Evolutionary conservation across 2,888 invertebrate species (phyloP).

Genomic region (Meganola albula): DNA sequence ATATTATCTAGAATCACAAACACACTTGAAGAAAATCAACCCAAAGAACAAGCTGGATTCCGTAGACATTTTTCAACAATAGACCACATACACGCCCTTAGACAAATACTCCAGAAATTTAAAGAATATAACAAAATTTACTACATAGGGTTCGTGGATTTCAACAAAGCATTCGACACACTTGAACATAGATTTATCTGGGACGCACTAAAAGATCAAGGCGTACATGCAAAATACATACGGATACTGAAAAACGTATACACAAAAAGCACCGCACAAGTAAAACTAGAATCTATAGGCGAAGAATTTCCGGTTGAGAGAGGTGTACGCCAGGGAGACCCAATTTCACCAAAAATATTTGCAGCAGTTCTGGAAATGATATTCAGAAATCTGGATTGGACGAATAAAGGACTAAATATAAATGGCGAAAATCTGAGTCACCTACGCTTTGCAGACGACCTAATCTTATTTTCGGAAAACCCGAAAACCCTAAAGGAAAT

Average conservation of each 20-base stretch:
- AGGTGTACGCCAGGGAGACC: conserved; percentile 21
- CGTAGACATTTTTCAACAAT: conserved; percentile 16
- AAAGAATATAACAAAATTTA: conserved; percentile 17
- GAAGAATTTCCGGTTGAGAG: conserved; percentile 14
- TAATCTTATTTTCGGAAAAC: not conserved
- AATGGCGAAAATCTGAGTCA: conserved; percentile 2
- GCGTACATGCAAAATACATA: conserved; percentile 20
- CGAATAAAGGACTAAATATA: not conserved
- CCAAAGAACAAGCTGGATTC: conserved; percentile 20
- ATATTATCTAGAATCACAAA: conserved; percentile 13
- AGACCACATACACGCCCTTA: conserved; percentile 20
- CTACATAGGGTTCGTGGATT: conserved; percentile 22
- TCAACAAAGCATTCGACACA: conserved; percentile 23
- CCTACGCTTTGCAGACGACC: not conserved
- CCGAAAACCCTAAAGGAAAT: not conserved
- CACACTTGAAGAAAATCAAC: conserved; percentile 8
- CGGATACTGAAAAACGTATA: conserved; percentile 21
- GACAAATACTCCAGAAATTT: conserved; percentile 14
- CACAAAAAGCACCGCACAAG: conserved; percentile 14
- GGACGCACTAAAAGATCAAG: conserved; percentile 17
- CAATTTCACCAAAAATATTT: conserved; percentile 18
- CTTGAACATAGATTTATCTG: conserved; percentile 18
- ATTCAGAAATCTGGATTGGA: not conserved
- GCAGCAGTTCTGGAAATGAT: conserved; percentile 9
- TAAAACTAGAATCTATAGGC: conserved; percentile 19